Base-by-base conservation (phyloP, 2,797 vertebrate genomes). In the Oreonectes daqikongensis region DNA sequence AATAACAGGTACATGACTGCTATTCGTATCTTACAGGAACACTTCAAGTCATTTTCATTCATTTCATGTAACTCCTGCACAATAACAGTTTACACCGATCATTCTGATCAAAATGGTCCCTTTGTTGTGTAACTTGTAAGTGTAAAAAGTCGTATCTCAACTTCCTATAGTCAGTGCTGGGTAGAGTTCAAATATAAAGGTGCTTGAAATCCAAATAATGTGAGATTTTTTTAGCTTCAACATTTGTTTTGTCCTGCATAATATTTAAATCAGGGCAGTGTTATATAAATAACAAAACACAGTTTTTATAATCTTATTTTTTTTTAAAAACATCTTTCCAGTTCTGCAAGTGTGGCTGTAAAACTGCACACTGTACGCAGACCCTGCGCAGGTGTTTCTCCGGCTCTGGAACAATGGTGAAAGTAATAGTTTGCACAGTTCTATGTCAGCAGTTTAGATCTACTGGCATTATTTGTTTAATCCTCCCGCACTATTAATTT, bases 1-100 rank as follows among this genome's bases (percentile, higher is more conserved):
- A 87, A 95, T 85, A 98, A 96, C 95, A 99, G 97, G 97, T 99
- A 95, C 14, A 91, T 61, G 78, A 10, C 59, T 38, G 40, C 53
- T 73, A 46, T 63, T 65, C 63, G 26, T 42, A 32, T 65, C 42
- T 42, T 9, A 18, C 30, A 46, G 57, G 24, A 28, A 57, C 55
- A 30, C 26, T 14, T 26, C 4, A 26, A 24, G 52, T 26, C 52
- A 14, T 24, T 55, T 24, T 24, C 55, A 57, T 28, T 28, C 15
- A 57, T 57, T 57, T 20, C 24, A 57, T 17, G 5, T 57, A 57
- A 57, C 24, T 28, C 55, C 2, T 30, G 22, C 22, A 55, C 52
- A 26, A 55, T 55, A 57, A 57, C 55, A 57, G 4, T 26, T 57
- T 7, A 57, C 14, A 28, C 14, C 1, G 12, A 57, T 17, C 24